Evolutionary conservation across 1,140 invertebrate species (phyloP).

Genomic region (Philotrypesis tridentata): DNA sequence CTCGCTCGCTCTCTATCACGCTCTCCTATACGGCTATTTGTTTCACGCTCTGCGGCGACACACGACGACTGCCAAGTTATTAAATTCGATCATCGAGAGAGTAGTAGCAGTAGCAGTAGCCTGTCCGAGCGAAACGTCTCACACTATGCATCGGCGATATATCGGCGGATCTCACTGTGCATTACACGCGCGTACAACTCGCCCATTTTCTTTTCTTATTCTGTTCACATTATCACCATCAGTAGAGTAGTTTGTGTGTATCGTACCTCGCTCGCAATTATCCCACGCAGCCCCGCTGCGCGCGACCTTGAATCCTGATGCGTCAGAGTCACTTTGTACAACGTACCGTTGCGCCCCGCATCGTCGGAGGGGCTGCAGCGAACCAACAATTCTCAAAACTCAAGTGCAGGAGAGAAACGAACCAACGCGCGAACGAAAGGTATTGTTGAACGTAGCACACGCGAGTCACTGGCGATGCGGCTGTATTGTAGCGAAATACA

Average conservation of each 20-base stretch:
- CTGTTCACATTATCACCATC: not conserved
- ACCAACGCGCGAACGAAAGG: too few species aligned
- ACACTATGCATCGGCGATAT: not conserved
- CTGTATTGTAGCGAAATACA: too few species aligned
- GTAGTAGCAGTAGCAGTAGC: too few species aligned
- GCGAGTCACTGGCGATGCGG: not conserved
- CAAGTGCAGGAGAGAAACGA: not conserved
- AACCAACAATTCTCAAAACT: not conserved
- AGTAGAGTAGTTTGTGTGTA: not conserved
- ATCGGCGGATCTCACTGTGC: not conserved
- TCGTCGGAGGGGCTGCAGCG: too few species aligned
- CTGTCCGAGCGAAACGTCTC: not conserved
- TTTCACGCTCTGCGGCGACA: not conserved
- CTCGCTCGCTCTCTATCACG: not conserved
- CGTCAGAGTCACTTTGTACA: not conserved
- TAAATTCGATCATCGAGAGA: not conserved
- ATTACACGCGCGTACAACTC: not conserved
- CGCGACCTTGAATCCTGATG: constrained; percentile 20
- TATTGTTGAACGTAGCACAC: not conserved
- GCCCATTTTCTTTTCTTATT: not conserved
- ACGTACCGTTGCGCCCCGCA: too few species aligned
- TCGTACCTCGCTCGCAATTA: not conserved
- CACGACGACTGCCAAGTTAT: not conserved
- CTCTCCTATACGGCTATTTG: not conserved
- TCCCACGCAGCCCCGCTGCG: constrained; percentile 2